phyloP scores from a whole-genome alignment of 1,140 invertebrate genomes.

The Sycophaga agraensis region DNA sequence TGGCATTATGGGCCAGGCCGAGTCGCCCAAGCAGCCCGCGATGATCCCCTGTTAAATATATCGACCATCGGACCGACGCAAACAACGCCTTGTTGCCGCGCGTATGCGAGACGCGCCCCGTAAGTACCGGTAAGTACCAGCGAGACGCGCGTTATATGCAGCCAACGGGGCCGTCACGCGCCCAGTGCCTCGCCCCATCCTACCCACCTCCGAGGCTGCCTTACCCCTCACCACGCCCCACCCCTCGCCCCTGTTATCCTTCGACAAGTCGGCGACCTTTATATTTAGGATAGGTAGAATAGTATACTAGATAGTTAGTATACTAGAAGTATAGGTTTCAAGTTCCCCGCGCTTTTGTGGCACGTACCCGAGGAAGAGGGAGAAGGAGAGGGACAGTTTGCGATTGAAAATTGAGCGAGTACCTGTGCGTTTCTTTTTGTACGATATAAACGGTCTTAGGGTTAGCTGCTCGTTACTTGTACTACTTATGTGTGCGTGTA shows the following conservation, averaged over 20 bases:
- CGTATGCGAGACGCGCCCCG: too few relatives aligned
- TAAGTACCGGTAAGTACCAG: too few relatives aligned
- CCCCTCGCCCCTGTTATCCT: neutral
- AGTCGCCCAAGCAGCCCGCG: too few relatives aligned
- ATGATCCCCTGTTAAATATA: too few relatives aligned
- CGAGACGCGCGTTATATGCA: too few relatives aligned
- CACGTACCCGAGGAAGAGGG: slow-evolving; percentile 22
- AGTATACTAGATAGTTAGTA: slow-evolving; percentile 3
- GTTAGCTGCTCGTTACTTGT: slow-evolving; percentile 19
- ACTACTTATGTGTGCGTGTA: slow-evolving; percentile 18
- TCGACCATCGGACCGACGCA: too few relatives aligned
- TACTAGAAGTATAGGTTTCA: slow-evolving; percentile 22
- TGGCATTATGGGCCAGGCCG: too few relatives aligned
- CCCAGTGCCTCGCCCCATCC: neutral
- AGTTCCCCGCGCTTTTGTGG: slow-evolving; percentile 19
- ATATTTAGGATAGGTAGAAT: too few relatives aligned
- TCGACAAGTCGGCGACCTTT: neutral
- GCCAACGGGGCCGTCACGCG: too few relatives aligned
- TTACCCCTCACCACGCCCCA: neutral
- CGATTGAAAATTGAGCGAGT: slow-evolving; percentile 6
- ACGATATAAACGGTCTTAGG: slow-evolving; percentile 16
- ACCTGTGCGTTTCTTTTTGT: slow-evolving; percentile 5
- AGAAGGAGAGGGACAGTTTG: neutral
- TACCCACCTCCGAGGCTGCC: neutral
- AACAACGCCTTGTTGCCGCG: too few relatives aligned